phyloP scores from a whole-genome alignment of 2,797 vertebrate species.

The Acanthiza pusilla region DNA sequence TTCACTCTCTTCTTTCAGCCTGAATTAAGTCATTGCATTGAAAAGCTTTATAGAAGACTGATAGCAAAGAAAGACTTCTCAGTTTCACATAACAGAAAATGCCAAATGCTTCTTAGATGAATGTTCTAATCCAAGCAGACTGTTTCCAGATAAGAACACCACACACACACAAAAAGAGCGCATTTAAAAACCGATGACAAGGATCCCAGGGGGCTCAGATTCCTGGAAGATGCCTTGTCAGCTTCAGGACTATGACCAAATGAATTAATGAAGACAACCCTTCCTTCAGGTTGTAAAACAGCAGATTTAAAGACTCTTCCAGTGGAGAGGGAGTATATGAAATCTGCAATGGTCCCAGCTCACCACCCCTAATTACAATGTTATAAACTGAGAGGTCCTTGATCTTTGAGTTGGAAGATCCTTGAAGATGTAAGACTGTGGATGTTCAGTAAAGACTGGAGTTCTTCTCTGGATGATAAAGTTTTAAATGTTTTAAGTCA shows the following conservation, averaged over 20 bases:
- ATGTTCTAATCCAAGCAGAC: constrained; percentile 47
- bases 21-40: constrained; percentile 38
- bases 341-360: constrained; percentile 68
- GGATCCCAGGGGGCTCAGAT: constrained; percentile 64
- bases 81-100: constrained; percentile 26
- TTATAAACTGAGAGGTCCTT: constrained; percentile 69
- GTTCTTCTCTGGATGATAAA: not conserved
- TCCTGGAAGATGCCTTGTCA: constrained; percentile 73
- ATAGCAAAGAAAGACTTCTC: constrained; percentile 37
- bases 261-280: constrained; percentile 71
- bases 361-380: constrained; percentile 68
- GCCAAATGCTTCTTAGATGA: constrained; percentile 40
- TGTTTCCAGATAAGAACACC: constrained; percentile 46
- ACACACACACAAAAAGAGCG: not conserved
- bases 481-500: not conserved
- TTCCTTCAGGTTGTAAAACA: constrained; percentile 70
- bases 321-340: constrained; percentile 70
- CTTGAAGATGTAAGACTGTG: not conserved
- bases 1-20: constrained; percentile 3
- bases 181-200: constrained; percentile 67
- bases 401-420: constrained; percentile 41
- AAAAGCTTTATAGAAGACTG: constrained; percentile 19
- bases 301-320: constrained; percentile 77
- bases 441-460: not conserved
- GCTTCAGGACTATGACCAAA: constrained; percentile 65